These are phyloP conservation scores for Carabus problematicus DNA, from an alignment of 2,888 invertebrate genomes.

Conservation along the genomic window DNA sequence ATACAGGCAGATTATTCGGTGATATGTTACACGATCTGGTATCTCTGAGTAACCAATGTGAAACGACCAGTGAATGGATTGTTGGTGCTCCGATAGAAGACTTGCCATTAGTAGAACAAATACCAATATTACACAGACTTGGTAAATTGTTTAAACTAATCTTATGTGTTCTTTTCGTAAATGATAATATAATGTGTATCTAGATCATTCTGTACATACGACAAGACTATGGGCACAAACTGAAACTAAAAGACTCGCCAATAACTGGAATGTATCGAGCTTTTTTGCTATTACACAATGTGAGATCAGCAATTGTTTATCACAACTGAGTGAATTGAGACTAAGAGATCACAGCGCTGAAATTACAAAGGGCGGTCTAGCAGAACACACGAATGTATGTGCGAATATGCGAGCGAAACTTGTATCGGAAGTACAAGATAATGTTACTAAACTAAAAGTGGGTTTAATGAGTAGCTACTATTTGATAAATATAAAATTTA, in stretches of 20 bases:
- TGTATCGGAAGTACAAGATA: conserved; percentile 78
- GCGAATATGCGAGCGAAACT: conserved; percentile 82
- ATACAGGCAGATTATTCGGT: conserved; percentile 62
- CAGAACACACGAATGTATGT: conserved; percentile 81
- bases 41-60: conserved; percentile 76
- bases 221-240: conserved; percentile 79
- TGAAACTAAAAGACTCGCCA: conserved; percentile 75
- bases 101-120: conserved; percentile 82
- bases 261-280: conserved; percentile 76
- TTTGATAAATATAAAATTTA: background rate
- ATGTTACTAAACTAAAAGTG: conserved; percentile 78
- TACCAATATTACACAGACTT: conserved; percentile 76
- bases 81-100: conserved; percentile 77
- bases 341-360: conserved; percentile 68
- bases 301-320: conserved; percentile 69
- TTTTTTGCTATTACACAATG: conserved; percentile 74
- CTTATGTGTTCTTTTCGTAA: conserved; percentile 39
- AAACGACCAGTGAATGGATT: conserved; percentile 74
- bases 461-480: conserved; percentile 28
- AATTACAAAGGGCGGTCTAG: conserved; percentile 64
- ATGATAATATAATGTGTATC: conserved; percentile 4
- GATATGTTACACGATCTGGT: conserved; percentile 74
- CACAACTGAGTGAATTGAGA: conserved; percentile 64
- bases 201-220: conserved; percentile 82
- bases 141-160: conserved; percentile 56